Percentiles rank a stretch among this genome's conserved stretches.
These are phyloP conservation scores for Nettapus auritus DNA, from an alignment of 2,113 vertebrate genomes.

Conservation along the genomic window DNA sequence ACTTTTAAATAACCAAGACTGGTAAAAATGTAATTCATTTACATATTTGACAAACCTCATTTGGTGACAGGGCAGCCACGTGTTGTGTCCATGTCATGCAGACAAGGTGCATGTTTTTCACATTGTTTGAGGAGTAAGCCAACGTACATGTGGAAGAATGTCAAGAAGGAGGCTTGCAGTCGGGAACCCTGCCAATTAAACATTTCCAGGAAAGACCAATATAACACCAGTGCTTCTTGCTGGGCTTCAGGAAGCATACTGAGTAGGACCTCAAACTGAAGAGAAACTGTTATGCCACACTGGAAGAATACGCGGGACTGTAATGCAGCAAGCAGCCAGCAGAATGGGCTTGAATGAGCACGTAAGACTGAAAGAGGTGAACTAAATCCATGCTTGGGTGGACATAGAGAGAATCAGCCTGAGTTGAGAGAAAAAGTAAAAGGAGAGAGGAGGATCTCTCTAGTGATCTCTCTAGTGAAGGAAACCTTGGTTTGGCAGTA, in stretches of 20 bases:
- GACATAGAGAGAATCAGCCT: background rate
- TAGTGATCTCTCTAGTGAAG: background rate
- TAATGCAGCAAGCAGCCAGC: background rate
- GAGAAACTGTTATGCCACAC: background rate
- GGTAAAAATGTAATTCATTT: background rate
- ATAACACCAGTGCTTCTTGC: background rate
- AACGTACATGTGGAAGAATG: fast-evolving
- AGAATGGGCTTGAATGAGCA: background rate
- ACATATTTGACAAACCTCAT: background rate
- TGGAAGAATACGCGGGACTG: background rate
- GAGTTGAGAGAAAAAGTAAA: background rate
- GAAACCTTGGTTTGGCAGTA: background rate
- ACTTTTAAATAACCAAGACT: background rate
- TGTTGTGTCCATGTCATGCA: background rate
- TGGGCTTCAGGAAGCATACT: background rate
- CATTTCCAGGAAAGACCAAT: background rate
- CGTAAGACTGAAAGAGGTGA: background rate
- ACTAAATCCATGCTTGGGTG: background rate
- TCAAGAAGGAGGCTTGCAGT: background rate
- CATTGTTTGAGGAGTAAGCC: background rate
- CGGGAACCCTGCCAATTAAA: background rate
- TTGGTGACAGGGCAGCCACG: background rate
- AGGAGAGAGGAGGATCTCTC: background rate
- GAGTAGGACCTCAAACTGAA: background rate
- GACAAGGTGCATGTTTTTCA: background rate